Evolutionary conservation across 2,888 invertebrate species (phyloP).

Genomic region (Nycteola revayana): DNA sequence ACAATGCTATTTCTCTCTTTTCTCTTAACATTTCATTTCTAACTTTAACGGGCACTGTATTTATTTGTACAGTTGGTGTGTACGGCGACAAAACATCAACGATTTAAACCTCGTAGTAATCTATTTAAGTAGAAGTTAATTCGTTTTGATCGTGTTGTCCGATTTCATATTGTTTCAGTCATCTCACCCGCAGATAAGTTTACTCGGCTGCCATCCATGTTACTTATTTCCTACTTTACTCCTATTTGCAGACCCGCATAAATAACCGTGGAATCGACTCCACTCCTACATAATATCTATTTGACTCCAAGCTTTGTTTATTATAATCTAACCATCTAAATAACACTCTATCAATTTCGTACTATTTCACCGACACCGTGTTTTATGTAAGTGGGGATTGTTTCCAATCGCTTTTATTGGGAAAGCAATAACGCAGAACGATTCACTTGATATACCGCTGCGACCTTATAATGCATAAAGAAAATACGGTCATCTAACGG

Average conservation of each 20-base stretch:
- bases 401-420: conserved; percentile 60
- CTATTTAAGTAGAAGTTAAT: conserved; percentile 46
- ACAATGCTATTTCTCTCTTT: conserved; percentile 73
- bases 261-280: conserved; percentile 55
- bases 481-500: conserved; percentile 69
- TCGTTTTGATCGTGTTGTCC: conserved; percentile 50
- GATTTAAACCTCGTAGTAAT: conserved; percentile 39
- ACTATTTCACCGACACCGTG: conserved; percentile 50
- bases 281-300: conserved; percentile 48
- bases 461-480: conserved; percentile 70
- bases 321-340: conserved; percentile 49
- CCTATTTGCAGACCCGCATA: conserved; percentile 74
- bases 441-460: conserved; percentile 62
- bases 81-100: conserved; percentile 37
- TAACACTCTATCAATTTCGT: conserved; percentile 46
- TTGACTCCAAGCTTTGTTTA: conserved; percentile 30
- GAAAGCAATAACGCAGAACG: conserved; percentile 65
- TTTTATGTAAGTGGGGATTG: conserved; percentile 60
- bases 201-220: conserved; percentile 48
- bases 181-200: conserved; percentile 72
- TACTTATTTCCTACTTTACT: conserved; percentile 66
- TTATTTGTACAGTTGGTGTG: conserved; percentile 46
- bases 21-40: conserved; percentile 72
- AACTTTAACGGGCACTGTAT: conserved; percentile 59
- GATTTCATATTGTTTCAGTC: conserved; percentile 64